Conservation (phyloP, 2,888 invertebrate species). For the Melieria picta region DNA sequence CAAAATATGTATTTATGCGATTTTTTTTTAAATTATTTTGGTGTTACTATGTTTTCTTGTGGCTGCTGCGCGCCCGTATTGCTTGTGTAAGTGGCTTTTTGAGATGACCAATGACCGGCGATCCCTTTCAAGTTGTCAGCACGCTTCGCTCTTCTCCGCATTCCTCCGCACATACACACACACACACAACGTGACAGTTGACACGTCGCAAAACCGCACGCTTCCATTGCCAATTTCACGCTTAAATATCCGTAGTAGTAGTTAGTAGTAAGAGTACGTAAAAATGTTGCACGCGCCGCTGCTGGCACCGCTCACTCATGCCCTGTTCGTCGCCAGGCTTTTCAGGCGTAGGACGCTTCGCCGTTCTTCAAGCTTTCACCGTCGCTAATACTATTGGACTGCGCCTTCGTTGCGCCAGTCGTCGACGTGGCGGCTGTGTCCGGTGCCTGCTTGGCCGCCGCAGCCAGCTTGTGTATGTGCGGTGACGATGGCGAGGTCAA, state of each 20-base stretch:
- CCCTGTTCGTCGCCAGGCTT: not conserved
- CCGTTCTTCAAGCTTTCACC: conserved; percentile 53
- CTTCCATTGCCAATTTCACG: not conserved
- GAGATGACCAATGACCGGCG: no score
- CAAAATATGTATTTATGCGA: conserved; percentile 4
- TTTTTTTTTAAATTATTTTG: not conserved
- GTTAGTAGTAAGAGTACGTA: not conserved
- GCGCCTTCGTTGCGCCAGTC: conserved; percentile 35
- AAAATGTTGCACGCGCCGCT: conserved; percentile 1
- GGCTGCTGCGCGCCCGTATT: not conserved
- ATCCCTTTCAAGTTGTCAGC: no score
- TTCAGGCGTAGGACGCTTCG: conserved; percentile 52
- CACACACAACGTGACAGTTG: no score
- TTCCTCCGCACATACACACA: no score
- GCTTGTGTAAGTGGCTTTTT: not conserved
- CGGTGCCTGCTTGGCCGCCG: conserved; percentile 43
- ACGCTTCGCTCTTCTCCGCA: no score
- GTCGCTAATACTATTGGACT: conserved; percentile 41
- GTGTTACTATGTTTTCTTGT: not conserved
- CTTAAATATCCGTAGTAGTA: conserved; percentile 21
- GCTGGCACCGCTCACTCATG: not conserved
- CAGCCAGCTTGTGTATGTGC: conserved; percentile 57
- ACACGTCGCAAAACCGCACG: no score
- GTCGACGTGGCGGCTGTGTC: conserved; percentile 38
- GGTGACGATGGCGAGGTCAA: conserved; percentile 65